These are phyloP conservation scores for Limnodromus scolopaceus DNA, from an alignment of 2,797 vertebrate genomes.

Conservation along the genomic window DNA sequence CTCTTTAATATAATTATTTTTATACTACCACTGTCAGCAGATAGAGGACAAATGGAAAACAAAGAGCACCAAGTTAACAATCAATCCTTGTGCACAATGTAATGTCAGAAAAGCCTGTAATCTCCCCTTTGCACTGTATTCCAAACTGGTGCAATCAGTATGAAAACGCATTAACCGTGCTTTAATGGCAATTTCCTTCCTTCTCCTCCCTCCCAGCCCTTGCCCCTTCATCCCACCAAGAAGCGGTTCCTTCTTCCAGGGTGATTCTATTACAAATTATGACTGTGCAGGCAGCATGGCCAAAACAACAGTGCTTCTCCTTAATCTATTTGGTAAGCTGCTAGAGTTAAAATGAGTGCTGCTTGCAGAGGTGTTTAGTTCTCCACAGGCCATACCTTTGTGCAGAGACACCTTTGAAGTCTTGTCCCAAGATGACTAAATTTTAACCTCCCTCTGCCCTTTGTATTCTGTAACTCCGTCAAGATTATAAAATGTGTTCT, in stretches of 20 bases:
- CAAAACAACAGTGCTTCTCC: background rate
- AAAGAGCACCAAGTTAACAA: background rate
- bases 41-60: background rate
- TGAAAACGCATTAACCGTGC: background rate
- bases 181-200: background rate
- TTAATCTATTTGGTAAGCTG: background rate
- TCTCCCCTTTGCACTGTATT: background rate
- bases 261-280: background rate
- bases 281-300: background rate
- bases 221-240: background rate
- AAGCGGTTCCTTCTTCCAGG: background rate
- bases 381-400: background rate
- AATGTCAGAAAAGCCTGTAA: background rate
- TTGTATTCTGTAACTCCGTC: background rate
- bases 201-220: background rate
- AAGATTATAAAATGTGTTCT: background rate
- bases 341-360: background rate
- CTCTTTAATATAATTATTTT: background rate
- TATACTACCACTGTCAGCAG: background rate
- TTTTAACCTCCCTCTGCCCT: background rate
- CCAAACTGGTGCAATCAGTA: background rate
- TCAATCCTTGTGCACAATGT: background rate
- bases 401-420: background rate
- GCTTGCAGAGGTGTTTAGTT: background rate
- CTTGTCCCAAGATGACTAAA: background rate